Conservation (phyloP, 2,113 vertebrate species). For the Cyanoliseus patagonus region DNA sequence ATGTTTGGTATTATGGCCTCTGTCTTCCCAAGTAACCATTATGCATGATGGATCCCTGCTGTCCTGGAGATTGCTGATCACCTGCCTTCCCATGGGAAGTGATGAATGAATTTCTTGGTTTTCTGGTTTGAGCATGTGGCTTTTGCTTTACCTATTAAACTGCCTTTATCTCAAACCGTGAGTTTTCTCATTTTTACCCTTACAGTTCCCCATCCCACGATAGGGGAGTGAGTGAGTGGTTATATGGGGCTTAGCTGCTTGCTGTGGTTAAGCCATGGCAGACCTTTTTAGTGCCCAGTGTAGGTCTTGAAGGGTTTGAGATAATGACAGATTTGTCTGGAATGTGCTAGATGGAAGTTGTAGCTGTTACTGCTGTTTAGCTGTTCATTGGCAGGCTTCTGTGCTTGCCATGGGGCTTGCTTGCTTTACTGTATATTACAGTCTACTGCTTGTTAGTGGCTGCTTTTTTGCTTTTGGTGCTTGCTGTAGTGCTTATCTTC, state of each 20-base stretch:
- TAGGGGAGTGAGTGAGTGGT: background rate
- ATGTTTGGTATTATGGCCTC: background rate
- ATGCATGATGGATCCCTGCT: background rate
- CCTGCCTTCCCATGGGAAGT: background rate
- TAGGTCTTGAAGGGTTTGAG: background rate
- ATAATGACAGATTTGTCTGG: background rate
- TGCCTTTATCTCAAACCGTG: background rate
- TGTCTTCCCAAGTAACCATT: background rate
- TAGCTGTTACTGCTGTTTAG: background rate
- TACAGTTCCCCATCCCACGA: background rate
- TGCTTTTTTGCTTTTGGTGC: background rate
- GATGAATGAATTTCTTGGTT: background rate
- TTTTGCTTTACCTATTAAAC: background rate
- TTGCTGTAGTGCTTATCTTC: background rate
- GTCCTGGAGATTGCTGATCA: background rate
- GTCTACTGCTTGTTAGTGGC: background rate
- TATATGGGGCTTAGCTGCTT: background rate
- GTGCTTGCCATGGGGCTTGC: background rate
- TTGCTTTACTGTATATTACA: background rate
- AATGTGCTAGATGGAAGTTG: background rate
- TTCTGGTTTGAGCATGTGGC: background rate
- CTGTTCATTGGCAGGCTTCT: background rate
- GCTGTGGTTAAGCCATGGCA: background rate
- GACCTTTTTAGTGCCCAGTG: background rate
- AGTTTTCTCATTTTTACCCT: background rate